Evolutionary conservation across 2,888 invertebrate genomes (phyloP).

Genomic region (Ectemnius lituratus): DNA sequence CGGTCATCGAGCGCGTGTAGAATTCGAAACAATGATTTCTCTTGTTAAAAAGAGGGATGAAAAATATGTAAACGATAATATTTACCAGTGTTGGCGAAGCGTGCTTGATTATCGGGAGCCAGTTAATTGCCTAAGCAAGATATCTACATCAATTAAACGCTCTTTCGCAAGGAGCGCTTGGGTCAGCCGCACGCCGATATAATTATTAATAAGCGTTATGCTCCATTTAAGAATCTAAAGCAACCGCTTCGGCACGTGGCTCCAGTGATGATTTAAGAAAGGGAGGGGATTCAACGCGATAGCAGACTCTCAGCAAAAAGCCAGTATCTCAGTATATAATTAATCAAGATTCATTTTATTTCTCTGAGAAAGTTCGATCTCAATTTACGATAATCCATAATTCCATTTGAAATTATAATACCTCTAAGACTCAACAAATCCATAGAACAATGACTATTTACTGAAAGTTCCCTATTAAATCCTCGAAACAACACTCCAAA

Average conservation of each 20-base stretch:
- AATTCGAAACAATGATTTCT: too few species aligned
- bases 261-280: neutral
- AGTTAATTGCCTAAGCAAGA: constrained; percentile 29
- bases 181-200: constrained; percentile 2
- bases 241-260: constrained; percentile 8
- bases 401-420: constrained; percentile 6
- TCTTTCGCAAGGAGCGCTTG: constrained; percentile 13
- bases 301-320: too few species aligned
- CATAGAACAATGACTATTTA: constrained; percentile 4
- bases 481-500: neutral
- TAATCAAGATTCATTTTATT: neutral
- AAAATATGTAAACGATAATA: neutral
- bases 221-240: constrained; percentile 22
- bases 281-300: neutral
- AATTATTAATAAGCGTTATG: constrained; percentile 32
- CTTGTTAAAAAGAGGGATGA: too few species aligned
- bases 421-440: neutral
- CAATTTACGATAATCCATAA: constrained; percentile 5
- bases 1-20: too few species aligned
- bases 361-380: constrained; percentile 14
- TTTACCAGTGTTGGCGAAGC: neutral
- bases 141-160: constrained; percentile 30
- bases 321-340: too few species aligned
- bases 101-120: constrained; percentile 14
- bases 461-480: neutral